Percentiles rank a stretch among this genome's conserved stretches.
Conservation (phyloP, 2,797 vertebrate genomes). For the Helarctos malayanus region DNA sequence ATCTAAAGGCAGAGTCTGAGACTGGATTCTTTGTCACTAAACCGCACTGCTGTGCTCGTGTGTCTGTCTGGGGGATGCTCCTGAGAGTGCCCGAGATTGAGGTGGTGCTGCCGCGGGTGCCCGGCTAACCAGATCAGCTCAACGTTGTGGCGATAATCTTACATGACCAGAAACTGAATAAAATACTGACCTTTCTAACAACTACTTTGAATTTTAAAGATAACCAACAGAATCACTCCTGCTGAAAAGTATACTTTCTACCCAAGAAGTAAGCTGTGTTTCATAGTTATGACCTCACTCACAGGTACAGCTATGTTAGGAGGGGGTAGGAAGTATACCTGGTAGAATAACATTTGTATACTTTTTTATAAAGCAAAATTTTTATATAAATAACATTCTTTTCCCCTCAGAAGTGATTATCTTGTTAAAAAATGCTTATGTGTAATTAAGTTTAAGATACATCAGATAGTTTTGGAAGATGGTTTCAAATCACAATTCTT, state of each 20-base stretch:
- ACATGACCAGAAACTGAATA: not conserved
- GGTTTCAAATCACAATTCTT: conserved; percentile 67
- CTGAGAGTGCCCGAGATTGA: not conserved
- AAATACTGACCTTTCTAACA: not conserved
- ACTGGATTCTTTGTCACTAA: not conserved
- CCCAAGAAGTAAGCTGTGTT: not conserved
- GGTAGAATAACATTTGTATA: conserved; percentile 46
- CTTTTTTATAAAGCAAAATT: conserved; percentile 63
- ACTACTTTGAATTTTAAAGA: not conserved
- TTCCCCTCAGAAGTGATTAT: conserved; percentile 49
- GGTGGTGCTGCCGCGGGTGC: not conserved
- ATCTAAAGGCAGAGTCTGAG: not conserved
- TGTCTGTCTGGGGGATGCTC: not conserved
- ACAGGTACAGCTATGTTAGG: not conserved
- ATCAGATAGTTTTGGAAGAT: conserved; percentile 39
- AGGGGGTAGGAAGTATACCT: not conserved
- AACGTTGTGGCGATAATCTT: not conserved
- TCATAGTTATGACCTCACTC: not conserved
- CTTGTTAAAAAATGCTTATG: not conserved
- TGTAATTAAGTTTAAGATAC: conserved; percentile 42
- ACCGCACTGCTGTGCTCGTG: not conserved
- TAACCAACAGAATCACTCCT: not conserved
- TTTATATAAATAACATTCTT: conserved; percentile 65
- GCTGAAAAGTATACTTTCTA: not conserved
- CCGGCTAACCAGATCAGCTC: not conserved